Conservation (phyloP, 2,113 vertebrate genomes). For the Psilopsiagon aymara region DNA sequence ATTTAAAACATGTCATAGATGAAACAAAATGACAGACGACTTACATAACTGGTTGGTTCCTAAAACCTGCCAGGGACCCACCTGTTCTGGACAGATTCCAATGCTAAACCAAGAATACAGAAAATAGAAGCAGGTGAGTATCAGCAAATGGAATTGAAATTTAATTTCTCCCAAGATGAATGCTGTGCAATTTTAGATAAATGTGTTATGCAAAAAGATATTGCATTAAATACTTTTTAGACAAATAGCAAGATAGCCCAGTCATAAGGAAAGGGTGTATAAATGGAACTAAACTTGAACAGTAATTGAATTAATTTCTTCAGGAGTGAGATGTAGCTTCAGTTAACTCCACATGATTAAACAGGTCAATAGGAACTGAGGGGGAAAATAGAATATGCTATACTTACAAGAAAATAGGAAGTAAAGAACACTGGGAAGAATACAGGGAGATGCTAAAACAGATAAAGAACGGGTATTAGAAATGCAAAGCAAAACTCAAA, state of each 20-base stretch:
- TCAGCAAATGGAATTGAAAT: neutral
- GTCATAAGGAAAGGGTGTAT: neutral
- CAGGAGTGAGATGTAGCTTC: constrained; percentile 23
- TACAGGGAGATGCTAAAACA: constrained; percentile 64
- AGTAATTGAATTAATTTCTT: constrained; percentile 11
- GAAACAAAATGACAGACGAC: neutral
- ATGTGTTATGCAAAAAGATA: neutral
- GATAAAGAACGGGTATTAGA: constrained; percentile 53
- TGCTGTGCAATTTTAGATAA: neutral
- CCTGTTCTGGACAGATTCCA: neutral
- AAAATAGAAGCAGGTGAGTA: neutral
- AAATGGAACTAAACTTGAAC: neutral
- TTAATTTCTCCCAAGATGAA: neutral
- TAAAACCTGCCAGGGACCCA: constrained; percentile 25
- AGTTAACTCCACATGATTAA: constrained; percentile 6
- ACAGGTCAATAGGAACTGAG: constrained; percentile 32
- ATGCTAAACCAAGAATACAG: constrained; percentile 3
- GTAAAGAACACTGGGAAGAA: constrained; percentile 66
- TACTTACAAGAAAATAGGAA: constrained; percentile 71
- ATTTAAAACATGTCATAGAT: neutral
- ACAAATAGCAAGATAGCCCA: neutral
- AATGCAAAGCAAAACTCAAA: constrained; percentile 47
- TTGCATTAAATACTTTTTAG: neutral
- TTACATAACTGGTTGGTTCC: constrained; percentile 1
- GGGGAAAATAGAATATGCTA: constrained; percentile 27